A percentile compares a stretch with the other conserved stretches of the same genome.
These are phyloP conservation scores for Pedetes capensis DNA, from an alignment of 2,113 vertebrate species.

Conservation along the genomic window DNA sequence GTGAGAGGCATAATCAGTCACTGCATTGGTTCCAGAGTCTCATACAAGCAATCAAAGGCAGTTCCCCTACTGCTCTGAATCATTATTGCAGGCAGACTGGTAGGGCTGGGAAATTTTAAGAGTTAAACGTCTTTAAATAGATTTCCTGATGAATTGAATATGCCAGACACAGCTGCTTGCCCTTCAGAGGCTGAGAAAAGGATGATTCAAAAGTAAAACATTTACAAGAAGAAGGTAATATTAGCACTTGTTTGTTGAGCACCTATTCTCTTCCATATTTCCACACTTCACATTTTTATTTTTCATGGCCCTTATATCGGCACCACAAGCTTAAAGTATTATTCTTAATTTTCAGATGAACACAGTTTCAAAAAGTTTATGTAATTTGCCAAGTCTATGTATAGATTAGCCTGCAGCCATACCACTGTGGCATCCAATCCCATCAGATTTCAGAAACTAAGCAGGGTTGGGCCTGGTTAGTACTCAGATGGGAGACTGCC, in stretches of 20 bases:
- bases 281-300: neutral
- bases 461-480: too few relatives aligned
- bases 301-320: neutral
- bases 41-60: neutral
- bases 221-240: neutral
- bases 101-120: neutral
- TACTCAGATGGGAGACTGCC: too few relatives aligned
- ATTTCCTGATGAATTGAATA: constrained; percentile 15
- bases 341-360: neutral
- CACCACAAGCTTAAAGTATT: neutral
- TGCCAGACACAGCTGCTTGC: neutral
- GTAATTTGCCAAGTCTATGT: neutral
- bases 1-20: neutral
- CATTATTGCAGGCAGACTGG: neutral
- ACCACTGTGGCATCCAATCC: too few relatives aligned
- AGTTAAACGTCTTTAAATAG: neutral
- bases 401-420: too few relatives aligned
- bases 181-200: neutral
- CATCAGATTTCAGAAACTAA: too few relatives aligned
- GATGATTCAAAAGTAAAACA: constrained; percentile 16
- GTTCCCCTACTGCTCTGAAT: neutral
- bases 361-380: neutral
- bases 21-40: neutral
- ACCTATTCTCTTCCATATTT: neutral
- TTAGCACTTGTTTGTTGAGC: neutral